Evolutionary conservation across 2,113 vertebrate genomes (phyloP).

Genomic region (Calypte anna): DNA sequence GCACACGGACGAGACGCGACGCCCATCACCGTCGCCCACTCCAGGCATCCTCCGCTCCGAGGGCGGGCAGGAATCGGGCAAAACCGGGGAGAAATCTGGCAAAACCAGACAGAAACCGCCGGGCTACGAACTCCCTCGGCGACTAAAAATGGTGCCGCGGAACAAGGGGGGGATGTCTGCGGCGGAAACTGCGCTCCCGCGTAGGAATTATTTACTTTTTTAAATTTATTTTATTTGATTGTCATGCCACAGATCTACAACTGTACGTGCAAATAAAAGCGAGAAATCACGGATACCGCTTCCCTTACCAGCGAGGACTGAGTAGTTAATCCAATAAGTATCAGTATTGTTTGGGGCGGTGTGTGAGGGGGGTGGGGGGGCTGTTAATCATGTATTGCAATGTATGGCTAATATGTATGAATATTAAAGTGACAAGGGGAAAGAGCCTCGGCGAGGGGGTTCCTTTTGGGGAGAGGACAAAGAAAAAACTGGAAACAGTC

Average conservation of each 20-base stretch:
- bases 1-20: not conserved
- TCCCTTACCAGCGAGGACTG: slow-evolving; percentile 43
- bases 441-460: not conserved
- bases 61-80: not conserved
- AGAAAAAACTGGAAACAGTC: slow-evolving; percentile 40
- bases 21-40: not conserved
- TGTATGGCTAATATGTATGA: slow-evolving; percentile 33
- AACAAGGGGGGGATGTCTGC: slow-evolving; percentile 10
- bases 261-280: slow-evolving; percentile 51
- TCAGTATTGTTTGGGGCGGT: slow-evolving; percentile 4
- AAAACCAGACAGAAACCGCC: not conserved
- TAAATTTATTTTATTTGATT: not conserved
- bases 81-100: not conserved
- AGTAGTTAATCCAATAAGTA: slow-evolving; percentile 59
- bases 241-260: slow-evolving; percentile 13
- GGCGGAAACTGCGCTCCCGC: slow-evolving; percentile 36
- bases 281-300: slow-evolving; percentile 17
- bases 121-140: not conserved
- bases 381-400: slow-evolving; percentile 11
- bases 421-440: slow-evolving; percentile 30
- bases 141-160: slow-evolving; percentile 13
- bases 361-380: not conserved
- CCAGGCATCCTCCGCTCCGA: slow-evolving; percentile 9
- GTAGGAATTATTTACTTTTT: not conserved
- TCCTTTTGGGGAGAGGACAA: slow-evolving; percentile 16